These are phyloP conservation scores for Pica pica DNA, from an alignment of 2,113 vertebrate genomes.

Conservation along the genomic window DNA sequence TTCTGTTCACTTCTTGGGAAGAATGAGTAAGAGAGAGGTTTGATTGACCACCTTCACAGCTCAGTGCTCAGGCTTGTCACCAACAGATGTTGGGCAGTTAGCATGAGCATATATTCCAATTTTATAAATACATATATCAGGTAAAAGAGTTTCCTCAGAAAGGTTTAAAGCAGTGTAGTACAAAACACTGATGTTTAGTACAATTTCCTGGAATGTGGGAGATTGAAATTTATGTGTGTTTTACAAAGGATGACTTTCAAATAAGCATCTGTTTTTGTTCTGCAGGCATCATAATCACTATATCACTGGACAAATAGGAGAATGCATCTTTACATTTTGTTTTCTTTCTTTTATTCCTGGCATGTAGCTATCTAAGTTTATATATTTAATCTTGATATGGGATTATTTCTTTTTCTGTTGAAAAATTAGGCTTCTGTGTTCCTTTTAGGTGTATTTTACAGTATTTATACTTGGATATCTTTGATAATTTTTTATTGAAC, in stretches of 20 bases:
- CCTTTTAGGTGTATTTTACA: neutral
- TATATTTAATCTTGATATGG: neutral
- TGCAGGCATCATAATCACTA: neutral
- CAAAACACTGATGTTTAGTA: neutral
- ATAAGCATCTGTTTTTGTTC: neutral
- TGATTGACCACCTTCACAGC: neutral
- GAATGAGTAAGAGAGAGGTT: neutral
- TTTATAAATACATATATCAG: neutral
- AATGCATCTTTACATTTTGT: neutral
- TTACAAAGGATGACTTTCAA: neutral
- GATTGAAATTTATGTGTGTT: neutral
- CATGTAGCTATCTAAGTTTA: neutral
- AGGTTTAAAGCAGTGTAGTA: neutral
- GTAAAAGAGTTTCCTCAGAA: neutral
- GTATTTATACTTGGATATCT: neutral
- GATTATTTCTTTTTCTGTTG: neutral
- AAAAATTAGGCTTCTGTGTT: neutral
- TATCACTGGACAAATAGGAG: neutral
- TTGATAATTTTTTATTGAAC: neutral
- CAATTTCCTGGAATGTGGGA: neutral
- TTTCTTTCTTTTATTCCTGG: neutral
- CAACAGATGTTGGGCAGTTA: neutral
- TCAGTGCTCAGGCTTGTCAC: neutral
- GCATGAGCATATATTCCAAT: neutral
- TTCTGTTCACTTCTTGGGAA: neutral